phyloP scores from a whole-genome alignment of 1,140 invertebrate species.

The Atta texana region DNA sequence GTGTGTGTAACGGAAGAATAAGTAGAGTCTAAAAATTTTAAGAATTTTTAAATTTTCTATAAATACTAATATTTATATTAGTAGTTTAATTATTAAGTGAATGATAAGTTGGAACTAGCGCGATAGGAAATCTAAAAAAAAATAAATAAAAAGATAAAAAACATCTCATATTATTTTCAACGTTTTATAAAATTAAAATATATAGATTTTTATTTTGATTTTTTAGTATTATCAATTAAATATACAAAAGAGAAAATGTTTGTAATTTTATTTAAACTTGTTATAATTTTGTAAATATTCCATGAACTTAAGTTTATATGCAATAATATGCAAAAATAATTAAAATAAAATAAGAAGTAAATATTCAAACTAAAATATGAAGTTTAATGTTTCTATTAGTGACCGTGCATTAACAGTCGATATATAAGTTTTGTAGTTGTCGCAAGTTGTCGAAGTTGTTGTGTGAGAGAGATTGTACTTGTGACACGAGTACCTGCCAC shows the following conservation, averaged over 20 bases:
- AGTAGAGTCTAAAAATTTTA: not conserved
- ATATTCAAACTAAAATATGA: not conserved
- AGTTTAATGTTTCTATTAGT: not conserved
- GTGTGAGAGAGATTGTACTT: not conserved
- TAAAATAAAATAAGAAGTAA: not conserved
- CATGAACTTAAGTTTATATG: not conserved
- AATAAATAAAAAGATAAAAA: not conserved
- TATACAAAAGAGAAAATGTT: not conserved
- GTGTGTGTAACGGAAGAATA: not conserved
- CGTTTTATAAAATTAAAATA: not conserved
- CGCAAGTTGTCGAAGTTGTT: slow-evolving; percentile 54
- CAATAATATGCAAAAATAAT: not conserved
- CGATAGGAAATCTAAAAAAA: not conserved
- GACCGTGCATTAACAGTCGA: slow-evolving; percentile 27
- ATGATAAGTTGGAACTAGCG: not conserved
- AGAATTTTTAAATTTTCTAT: not conserved
- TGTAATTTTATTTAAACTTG: not conserved
- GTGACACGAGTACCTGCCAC: slow-evolving; percentile 42
- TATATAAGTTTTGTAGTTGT: slow-evolving; percentile 36
- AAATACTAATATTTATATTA: not conserved
- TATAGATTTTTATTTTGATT: not conserved
- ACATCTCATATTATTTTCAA: not conserved
- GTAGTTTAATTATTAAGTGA: not conserved
- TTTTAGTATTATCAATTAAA: not conserved
- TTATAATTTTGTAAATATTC: not conserved